phyloP scores from a whole-genome alignment of 1,140 invertebrate species.

The Gerris buenoi region DNA sequence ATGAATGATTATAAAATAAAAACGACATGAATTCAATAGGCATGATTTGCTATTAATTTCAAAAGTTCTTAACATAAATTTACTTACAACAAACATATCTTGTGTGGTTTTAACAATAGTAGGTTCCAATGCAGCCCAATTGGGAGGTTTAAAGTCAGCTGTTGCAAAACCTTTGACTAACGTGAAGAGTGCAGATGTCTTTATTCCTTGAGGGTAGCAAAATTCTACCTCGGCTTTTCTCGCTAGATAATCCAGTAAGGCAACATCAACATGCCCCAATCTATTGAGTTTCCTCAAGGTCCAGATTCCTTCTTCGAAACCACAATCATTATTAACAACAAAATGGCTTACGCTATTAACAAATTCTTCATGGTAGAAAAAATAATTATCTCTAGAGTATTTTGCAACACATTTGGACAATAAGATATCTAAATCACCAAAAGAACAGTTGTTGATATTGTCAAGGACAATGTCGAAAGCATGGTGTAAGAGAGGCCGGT shows the following conservation, averaged over 20 bases:
- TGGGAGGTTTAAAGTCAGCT: conserved; percentile 39
- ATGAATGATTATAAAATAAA: no score
- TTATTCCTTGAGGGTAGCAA: conserved; percentile 17
- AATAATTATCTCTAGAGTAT: conserved; percentile 29
- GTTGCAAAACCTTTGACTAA: conserved; percentile 35
- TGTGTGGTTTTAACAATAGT: conserved; percentile 29
- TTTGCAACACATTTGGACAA: conserved; percentile 31
- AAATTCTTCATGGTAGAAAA: conserved; percentile 41
- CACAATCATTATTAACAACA: conserved; percentile 33
- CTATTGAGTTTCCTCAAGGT: conserved; percentile 34
- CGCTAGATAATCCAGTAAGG: conserved; percentile 38
- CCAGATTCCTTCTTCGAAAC: conserved; percentile 33
- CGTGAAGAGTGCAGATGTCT: conserved; percentile 29
- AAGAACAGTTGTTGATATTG: conserved; percentile 29
- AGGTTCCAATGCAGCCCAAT: conserved; percentile 35
- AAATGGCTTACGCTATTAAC: conserved; percentile 34
- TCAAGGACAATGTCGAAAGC: conserved; percentile 25
- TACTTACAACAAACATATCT: conserved; percentile 23
- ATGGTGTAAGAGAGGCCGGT: conserved; percentile 8
- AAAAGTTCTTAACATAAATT: no score
- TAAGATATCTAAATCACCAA: conserved; percentile 32
- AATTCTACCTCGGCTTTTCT: conserved; percentile 30
- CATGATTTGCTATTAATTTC: no score
- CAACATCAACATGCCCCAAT: conserved; percentile 37
- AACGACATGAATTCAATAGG: no score